These are phyloP conservation scores for Drosophila subsilvestris DNA, from an alignment of 2,888 invertebrate genomes.

Conservation along the genomic window DNA sequence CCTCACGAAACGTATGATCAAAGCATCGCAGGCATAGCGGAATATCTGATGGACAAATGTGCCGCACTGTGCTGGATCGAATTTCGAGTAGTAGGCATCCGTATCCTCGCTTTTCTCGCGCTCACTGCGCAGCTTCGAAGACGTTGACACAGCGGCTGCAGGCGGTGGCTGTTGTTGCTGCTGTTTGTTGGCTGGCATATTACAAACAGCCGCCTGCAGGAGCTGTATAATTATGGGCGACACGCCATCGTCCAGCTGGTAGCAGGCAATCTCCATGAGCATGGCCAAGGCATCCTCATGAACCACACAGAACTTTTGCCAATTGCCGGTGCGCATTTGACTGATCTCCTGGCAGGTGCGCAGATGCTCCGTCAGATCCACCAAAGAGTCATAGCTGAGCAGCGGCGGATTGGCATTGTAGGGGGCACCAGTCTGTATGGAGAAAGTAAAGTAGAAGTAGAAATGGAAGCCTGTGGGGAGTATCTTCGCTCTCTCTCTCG, in stretches of 20 bases:
- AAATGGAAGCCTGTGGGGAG: too few relatives aligned
- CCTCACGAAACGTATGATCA: constrained; percentile 89
- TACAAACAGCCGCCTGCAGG: constrained; percentile 94
- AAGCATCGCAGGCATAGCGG: constrained; percentile 85
- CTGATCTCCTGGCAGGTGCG: constrained; percentile 98
- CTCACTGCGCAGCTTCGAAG: constrained; percentile 85
- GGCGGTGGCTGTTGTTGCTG: constrained; percentile 49
- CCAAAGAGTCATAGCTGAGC: constrained; percentile 94
- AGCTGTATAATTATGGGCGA: constrained; percentile 95
- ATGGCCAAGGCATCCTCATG: constrained; percentile 91
- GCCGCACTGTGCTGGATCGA: constrained; percentile 88
- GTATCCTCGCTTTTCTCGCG: constrained; percentile 89
- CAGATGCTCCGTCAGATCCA: constrained; percentile 96
- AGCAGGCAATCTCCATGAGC: constrained; percentile 92
- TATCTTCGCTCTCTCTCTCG: too few relatives aligned
- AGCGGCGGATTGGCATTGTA: constrained; percentile 83
- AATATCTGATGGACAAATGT: constrained; percentile 89
- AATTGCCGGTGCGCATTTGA: constrained; percentile 94
- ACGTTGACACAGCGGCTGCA: constrained; percentile 36
- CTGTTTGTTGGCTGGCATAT: constrained; percentile 73
- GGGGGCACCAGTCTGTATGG: constrained; percentile 61
- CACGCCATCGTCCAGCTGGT: constrained; percentile 93
- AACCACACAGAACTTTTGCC: constrained; percentile 94
- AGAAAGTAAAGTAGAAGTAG: background rate
- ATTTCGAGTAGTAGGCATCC: constrained; percentile 86